Evolutionary conservation across 2,888 invertebrate genomes (phyloP).

Genomic region (Thalpophila matura): DNA sequence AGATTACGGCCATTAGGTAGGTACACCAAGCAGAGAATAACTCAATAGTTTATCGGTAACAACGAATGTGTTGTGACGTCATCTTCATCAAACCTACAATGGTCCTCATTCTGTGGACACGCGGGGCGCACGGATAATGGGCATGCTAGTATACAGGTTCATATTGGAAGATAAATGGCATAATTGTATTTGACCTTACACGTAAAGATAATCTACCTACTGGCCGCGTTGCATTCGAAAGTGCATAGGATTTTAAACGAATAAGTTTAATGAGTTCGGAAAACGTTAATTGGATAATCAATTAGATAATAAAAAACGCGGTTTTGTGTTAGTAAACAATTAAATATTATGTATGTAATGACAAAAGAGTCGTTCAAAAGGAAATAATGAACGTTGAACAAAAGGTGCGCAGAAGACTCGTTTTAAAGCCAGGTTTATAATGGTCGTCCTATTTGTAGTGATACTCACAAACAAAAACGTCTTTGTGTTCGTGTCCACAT

Average conservation of each 20-base stretch:
- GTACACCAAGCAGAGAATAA: neutral
- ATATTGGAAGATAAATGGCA: slow-evolving; percentile 9
- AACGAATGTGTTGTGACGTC: slow-evolving; percentile 35
- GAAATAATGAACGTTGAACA: slow-evolving; percentile 20
- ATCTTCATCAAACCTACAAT: slow-evolving; percentile 28
- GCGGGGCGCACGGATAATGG: slow-evolving; percentile 27
- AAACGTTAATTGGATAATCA: slow-evolving; percentile 20
- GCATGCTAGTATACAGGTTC: slow-evolving; percentile 11
- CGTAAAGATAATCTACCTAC: slow-evolving; percentile 3
- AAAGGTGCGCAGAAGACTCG: slow-evolving; percentile 2
- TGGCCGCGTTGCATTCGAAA: slow-evolving; percentile 28
- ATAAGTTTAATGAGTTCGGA: slow-evolving; percentile 4
- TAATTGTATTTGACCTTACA: slow-evolving; percentile 25
- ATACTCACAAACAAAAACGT: slow-evolving; percentile 20
- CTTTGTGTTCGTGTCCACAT: slow-evolving; percentile 26
- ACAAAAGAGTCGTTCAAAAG: slow-evolving; percentile 3
- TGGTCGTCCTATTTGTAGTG: slow-evolving; percentile 13
- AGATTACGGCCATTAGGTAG: slow-evolving; percentile 10
- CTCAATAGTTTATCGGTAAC: slow-evolving; percentile 41
- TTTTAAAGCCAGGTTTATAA: slow-evolving; percentile 23
- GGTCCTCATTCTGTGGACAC: slow-evolving; percentile 7
- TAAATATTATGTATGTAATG: slow-evolving; percentile 1
- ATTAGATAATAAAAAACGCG: neutral
- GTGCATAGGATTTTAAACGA: slow-evolving; percentile 5
- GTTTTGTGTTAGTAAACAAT: neutral